Percentiles rank a stretch among this genome's conserved stretches.
These are phyloP conservation scores for Spheniscus mendiculus DNA, from an alignment of 2,113 vertebrate species.

Conservation along the genomic window DNA sequence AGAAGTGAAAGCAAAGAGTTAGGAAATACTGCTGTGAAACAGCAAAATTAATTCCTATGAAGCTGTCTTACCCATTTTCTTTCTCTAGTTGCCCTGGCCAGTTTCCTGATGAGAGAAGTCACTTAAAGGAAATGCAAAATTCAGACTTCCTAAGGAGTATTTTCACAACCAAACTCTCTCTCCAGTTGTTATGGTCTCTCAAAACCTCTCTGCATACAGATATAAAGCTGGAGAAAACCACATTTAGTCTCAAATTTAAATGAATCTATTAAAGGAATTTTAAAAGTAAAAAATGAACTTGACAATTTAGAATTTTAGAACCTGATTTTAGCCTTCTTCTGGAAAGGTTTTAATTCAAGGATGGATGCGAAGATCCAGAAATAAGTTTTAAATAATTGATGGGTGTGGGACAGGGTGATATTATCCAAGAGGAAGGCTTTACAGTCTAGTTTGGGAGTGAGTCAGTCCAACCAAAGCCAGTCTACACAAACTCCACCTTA, in stretches of 20 bases:
- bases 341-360: not conserved
- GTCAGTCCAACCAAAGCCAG: constrained; percentile 32
- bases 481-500: constrained; percentile 30
- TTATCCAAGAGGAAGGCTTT: constrained; percentile 37
- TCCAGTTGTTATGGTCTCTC: not conserved
- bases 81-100: not conserved
- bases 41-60: not conserved
- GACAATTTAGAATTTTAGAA: not conserved
- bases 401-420: constrained; percentile 28
- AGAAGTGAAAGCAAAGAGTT: not conserved
- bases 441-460: constrained; percentile 13
- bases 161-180: not conserved
- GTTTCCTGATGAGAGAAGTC: not conserved
- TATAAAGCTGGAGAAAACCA: not conserved
- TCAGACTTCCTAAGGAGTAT: not conserved
- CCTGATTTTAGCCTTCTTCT: not conserved
- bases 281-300: not conserved
- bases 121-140: not conserved
- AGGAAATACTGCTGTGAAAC: not conserved
- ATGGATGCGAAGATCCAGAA: not conserved
- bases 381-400: constrained; percentile 2
- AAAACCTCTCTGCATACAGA: not conserved
- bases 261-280: not conserved
- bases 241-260: not conserved
- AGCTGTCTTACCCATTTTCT: not conserved